Base-by-base conservation (phyloP, 2,797 vertebrate genomes). In the Gymnoscopelus braueri region DNA sequence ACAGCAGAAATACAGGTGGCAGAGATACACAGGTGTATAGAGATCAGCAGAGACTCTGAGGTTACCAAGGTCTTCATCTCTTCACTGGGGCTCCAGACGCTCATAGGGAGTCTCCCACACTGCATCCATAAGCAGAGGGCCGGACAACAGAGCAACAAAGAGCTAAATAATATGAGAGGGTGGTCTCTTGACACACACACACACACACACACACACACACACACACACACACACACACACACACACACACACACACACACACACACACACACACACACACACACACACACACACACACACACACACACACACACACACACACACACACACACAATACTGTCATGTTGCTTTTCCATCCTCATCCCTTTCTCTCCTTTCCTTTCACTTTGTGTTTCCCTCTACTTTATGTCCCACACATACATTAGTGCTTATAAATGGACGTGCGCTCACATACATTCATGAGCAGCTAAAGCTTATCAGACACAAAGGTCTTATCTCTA, bases 41-140 rank as follows among this genome's bases (percentile, higher is more conserved):
- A 44, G 39, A 44, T 44, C 39, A 44, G 39, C 39, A 44, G 1
- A 44, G 8, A 44, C 39, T 44, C 7, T 44, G 39, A 44, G 87
- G 91, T 93, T 81, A 88, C 85, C 87, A 91, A 90, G 85, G 85
- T 29, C 26, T 29, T 3, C 26, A 29, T 2, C 26, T 29, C 26
- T 29, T 29, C 26, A 44, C 8, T 44, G 8, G 7, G 39, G 7
- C 39, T 39, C 35, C 35, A 39, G 35, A 39, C 6, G 35, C 79
- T 71, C 74, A 51, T 70, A 87, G 84, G 79, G 79, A 78, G 67
- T 68, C 26, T 29, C 48, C 63, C 63, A 72, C 77, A 73, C 80
- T 81, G 73, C 39, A 44, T 44, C 39, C 39, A 44, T 44, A 4
- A 29, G 3, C 26, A 29, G 26, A 4, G 3, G 26, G 1, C 26